phyloP scores from a whole-genome alignment of 2,888 invertebrate genomes.

The Cacoxenus indagator region DNA sequence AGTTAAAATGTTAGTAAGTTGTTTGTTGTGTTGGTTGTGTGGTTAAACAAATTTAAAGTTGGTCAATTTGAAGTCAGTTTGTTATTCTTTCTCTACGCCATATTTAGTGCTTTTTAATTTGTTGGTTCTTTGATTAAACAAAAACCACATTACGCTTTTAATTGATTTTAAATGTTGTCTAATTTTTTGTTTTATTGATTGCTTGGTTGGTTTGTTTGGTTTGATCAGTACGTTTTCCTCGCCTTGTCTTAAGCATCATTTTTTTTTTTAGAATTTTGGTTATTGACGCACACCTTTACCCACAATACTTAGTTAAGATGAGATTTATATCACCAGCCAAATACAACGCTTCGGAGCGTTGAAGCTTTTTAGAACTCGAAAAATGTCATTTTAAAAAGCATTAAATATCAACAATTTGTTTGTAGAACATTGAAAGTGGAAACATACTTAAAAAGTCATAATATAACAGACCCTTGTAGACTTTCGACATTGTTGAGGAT shows the following conservation, averaged over 20 bases:
- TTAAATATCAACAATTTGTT: constrained; percentile 43
- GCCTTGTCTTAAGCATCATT: constrained; percentile 12
- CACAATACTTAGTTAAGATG: constrained; percentile 30
- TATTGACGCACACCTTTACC: constrained; percentile 57
- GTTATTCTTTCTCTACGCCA: constrained; percentile 34
- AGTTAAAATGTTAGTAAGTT: constrained; percentile 62
- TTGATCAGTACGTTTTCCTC: constrained; percentile 44
- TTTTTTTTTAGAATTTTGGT: constrained; percentile 41
- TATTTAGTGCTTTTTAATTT: constrained; percentile 68
- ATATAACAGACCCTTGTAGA: background rate
- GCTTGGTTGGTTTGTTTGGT: constrained; percentile 46
- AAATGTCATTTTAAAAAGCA: constrained; percentile 65
- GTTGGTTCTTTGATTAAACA: constrained; percentile 32
- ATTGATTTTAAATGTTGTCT: constrained; percentile 36
- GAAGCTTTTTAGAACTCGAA: background rate
- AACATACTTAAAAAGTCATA: background rate
- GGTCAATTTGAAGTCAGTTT: background rate
- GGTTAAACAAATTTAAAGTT: constrained; percentile 49
- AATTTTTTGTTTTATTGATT: constrained; percentile 34
- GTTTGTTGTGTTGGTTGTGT: constrained; percentile 37
- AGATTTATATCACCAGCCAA: background rate
- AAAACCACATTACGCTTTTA: constrained; percentile 13
- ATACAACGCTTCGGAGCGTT: background rate
- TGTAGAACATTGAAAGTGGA: background rate
- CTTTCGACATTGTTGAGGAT: background rate